These are phyloP conservation scores for Hiodon tergisus DNA, from an alignment of 2,113 vertebrate genomes.

Conservation along the genomic window DNA sequence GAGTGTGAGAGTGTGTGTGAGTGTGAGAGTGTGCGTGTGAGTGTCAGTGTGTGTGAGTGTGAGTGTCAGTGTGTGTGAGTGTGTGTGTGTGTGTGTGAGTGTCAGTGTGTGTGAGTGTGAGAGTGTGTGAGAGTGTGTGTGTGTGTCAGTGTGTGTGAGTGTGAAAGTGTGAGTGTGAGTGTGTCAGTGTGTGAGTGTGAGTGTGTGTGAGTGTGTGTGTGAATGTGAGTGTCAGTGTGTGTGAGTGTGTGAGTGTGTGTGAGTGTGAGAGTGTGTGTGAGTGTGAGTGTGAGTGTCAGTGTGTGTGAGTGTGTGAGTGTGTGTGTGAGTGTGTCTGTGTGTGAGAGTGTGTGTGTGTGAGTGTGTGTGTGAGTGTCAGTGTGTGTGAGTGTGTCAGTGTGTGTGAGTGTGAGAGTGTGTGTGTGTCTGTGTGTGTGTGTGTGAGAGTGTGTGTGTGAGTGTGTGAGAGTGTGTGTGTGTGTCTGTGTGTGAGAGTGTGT, in stretches of 20 bases:
- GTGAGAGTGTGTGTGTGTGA: background rate
- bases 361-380: background rate
- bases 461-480: too few relatives aligned
- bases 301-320: background rate
- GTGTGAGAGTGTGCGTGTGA: background rate
- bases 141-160: background rate
- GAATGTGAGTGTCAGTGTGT: background rate
- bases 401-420: too few relatives aligned
- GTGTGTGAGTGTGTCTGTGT: background rate
- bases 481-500: too few relatives aligned
- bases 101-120: background rate
- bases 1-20: background rate
- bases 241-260: background rate
- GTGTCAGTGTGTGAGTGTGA: background rate
- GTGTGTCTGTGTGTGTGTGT: too few relatives aligned
- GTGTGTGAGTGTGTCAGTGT: background rate
- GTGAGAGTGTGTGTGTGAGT: too few relatives aligned
- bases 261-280: background rate
- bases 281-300: background rate
- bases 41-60: background rate
- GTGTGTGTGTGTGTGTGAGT: background rate
- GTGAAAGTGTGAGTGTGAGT: background rate
- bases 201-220: background rate
- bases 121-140: background rate
- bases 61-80: background rate